phyloP scores from a whole-genome alignment of 2,888 invertebrate genomes.

The Argyresthia goedartella region DNA sequence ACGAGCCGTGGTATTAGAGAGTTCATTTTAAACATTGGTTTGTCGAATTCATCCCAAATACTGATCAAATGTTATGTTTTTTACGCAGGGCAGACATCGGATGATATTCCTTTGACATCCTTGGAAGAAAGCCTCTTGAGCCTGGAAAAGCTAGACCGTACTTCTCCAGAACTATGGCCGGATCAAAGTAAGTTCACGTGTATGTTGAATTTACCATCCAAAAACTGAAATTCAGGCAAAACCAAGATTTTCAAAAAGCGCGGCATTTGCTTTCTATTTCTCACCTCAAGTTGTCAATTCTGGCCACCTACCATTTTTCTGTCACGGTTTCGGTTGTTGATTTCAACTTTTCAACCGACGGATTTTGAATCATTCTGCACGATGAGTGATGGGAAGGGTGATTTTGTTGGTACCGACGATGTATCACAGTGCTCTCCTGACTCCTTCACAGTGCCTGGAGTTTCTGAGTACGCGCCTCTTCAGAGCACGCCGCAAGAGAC shows the following conservation, averaged over 20 bases:
- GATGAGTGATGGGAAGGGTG: constrained; percentile 41
- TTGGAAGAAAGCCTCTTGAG: constrained; percentile 85
- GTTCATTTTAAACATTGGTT: background rate
- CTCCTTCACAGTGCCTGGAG: constrained; percentile 84
- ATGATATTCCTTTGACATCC: constrained; percentile 63
- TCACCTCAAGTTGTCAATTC: constrained; percentile 41
- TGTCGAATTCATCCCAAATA: background rate
- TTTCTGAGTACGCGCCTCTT: constrained; percentile 84
- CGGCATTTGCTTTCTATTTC: constrained; percentile 37
- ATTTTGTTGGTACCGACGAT: constrained; percentile 31
- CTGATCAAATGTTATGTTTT: background rate
- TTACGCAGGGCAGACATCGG: constrained; percentile 47
- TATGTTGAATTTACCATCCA: background rate
- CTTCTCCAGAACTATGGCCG: constrained; percentile 97
- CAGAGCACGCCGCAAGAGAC: constrained; percentile 70
- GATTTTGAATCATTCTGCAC: constrained; percentile 40
- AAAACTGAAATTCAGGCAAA: background rate
- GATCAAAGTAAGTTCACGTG: constrained; percentile 84
- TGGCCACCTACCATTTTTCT: constrained; percentile 25
- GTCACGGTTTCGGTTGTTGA: constrained; percentile 21
- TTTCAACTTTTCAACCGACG: constrained; percentile 36
- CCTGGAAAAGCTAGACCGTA: constrained; percentile 90
- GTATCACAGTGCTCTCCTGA: constrained; percentile 39
- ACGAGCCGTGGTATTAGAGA: background rate
- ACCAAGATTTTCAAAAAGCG: constrained; percentile 47